Evolutionary conservation across 2,797 vertebrate species (phyloP).

Genomic region (Arnoldichthys spilopterus): DNA sequence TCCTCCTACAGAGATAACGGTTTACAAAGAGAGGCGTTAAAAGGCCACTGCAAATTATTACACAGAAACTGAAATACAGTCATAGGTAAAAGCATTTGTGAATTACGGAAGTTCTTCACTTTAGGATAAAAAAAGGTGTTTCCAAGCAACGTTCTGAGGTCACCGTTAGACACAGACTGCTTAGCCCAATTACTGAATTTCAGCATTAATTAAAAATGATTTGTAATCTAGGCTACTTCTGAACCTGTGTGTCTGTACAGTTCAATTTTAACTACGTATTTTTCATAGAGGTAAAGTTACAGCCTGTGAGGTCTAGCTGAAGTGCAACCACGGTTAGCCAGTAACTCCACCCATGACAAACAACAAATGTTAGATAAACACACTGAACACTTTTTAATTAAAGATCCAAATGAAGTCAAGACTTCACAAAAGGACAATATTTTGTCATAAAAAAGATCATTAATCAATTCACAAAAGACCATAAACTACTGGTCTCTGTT

Average conservation of each 20-base stretch:
- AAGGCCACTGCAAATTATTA: not conserved
- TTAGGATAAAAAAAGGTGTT: too few species aligned
- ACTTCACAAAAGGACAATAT: not conserved
- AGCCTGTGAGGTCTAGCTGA: too few species aligned
- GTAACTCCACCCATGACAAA: not conserved
- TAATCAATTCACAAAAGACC: too few species aligned
- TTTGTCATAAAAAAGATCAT: too few species aligned
- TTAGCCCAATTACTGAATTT: not conserved
- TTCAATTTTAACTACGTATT: not conserved
- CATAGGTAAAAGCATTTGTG: not conserved
- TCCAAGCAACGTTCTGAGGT: not conserved
- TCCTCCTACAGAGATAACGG: not conserved
- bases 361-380: not conserved
- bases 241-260: not conserved
- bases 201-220: not conserved
- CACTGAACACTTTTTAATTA: not conserved
- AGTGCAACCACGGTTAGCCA: not conserved
- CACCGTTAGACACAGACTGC: not conserved
- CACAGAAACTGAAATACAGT: not conserved
- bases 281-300: not conserved
- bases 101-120: not conserved
- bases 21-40: not conserved
- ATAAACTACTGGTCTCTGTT: not conserved
- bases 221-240: not conserved
- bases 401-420: not conserved